Evolutionary conservation across 2,797 vertebrate species (phyloP), one percentile per base, ranked within the genome.

Genomic region (Craterocephalus amniculus): DNA sequence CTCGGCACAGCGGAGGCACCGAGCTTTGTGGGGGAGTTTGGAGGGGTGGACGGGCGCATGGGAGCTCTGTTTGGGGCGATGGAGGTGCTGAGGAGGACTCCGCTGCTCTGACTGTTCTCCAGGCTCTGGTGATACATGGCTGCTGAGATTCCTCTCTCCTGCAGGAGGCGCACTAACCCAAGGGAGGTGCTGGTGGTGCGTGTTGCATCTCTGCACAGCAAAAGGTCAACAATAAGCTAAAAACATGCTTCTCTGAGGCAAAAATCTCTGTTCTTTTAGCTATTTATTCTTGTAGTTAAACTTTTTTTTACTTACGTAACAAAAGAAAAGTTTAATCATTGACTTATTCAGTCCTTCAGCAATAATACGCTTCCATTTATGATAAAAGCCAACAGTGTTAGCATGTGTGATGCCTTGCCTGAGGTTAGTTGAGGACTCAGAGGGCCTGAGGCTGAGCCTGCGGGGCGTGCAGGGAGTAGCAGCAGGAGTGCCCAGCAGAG

Each of bases 181-280:
- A 99, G 89, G 9, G 98, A 99, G 0, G 97, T 99, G 95, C 98
- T 99, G 95, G 96, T 98, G 2, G 98, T 99, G 0, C 97, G 98
- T 0, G 98, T 99, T 71, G 96, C 97, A 87, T 99, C 98, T 79
- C 92, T 93, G 85, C 27, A 84, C 12, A 63, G 51, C 72, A 45
- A 78, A 2, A 4, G 26, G 32, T 24, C 14, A 64, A 22, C 4
- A 26, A 22, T 35, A 29, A 14, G 27, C 6, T 29, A 66, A 11
- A 48, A 26, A 0, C 8, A 11, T 27, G 4, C 5, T 27, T 35
- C n/a, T 9, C 13, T 20, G 0, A 18, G 24, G 7, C 32, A 4
- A 26, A 1, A 26, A 38, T 38, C n/a, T 12, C 10, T 9, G 4
- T 22, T 51, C 9, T 48, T n/a, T n/a, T 10, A 48, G 20, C 43